Conservation (phyloP, 2,888 invertebrate genomes). For the Spisula subtruncata region DNA sequence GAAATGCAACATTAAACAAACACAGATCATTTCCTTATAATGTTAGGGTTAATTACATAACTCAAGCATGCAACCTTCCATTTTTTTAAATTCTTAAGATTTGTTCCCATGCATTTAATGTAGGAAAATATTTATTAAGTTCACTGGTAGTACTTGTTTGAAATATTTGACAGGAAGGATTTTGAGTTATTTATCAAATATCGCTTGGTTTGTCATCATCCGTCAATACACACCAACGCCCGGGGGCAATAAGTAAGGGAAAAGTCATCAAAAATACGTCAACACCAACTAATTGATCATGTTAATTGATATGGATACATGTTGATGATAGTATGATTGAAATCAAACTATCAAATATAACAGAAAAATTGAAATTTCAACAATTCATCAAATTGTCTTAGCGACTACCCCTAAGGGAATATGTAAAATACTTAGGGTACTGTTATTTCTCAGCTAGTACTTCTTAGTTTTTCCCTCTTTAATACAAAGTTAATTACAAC, state of each 20-base stretch:
- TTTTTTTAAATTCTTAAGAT: too few relatives aligned
- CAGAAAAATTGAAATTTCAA: constrained; percentile 4
- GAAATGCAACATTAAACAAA: too few relatives aligned
- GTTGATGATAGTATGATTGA: neutral
- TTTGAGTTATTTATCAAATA: constrained; percentile 27
- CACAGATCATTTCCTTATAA: too few relatives aligned
- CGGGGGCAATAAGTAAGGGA: constrained; percentile 13
- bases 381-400: neutral
- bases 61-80: too few relatives aligned
- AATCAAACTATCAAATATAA: constrained; percentile 1
- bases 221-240: constrained; percentile 15
- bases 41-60: too few relatives aligned
- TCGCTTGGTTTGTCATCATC: neutral
- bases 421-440: neutral
- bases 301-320: constrained; percentile 31
- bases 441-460: neutral
- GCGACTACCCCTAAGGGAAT: neutral
- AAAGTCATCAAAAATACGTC: constrained; percentile 20
- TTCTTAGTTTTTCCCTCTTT: too few relatives aligned
- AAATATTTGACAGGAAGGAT: constrained; percentile 18
- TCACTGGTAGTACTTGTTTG: neutral
- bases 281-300: neutral
- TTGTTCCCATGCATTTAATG: too few relatives aligned
- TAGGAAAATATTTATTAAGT: neutral
- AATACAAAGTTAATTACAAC: too few relatives aligned